Evolutionary conservation across 2,113 vertebrate species (phyloP), one percentile per base, ranked within the genome.

Genomic region (Anguilla japonica): DNA sequence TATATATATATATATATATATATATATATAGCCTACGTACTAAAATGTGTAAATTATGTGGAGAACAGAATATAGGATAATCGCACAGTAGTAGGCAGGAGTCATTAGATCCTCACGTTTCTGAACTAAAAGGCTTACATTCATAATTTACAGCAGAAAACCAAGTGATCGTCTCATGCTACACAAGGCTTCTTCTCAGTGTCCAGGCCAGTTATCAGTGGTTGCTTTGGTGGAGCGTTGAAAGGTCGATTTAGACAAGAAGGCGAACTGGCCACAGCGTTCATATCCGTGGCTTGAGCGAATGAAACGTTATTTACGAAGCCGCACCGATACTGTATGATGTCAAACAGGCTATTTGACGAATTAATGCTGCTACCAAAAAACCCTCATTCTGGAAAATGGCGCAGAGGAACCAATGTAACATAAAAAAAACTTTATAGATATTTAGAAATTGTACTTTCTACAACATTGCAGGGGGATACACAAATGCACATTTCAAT

Each of bases 401-500:
- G 91, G 88, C 90, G 78, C 91, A 93, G 86, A 89, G 60, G 87
- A 87, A 88, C 90, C 63, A 67, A 84, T 84, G 56, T 53, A 83
- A 57, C 20, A 79, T 81, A 79, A 85, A 89, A 87, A 88, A 78
- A 41, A 83, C 83, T 83, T 15, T 53, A 88, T 85, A 34, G 26
- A 84, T 67, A 46, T 46, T 4, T 87, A 82, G 34, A 80, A 80
- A 63, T 43, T 50, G 88, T 89, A 89, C 89, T 85, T 82, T 41
- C 71, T 90, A 82, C 83, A 85, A 71, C 2, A 53, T 85, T 57
- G 82, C 85, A 71, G 79, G 83, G 81, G 60, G 26, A 83, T 80
- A 86, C 41, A 75, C 87, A 84, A 84, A 85, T 34, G 15, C 39
- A 39, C 41, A 84, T 63, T 46, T 86, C 39, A 79, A 67, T 50